Evolutionary conservation across 2,113 vertebrate genomes (phyloP), one percentile per base, ranked within the genome.

Genomic region (Sitta europaea): DNA sequence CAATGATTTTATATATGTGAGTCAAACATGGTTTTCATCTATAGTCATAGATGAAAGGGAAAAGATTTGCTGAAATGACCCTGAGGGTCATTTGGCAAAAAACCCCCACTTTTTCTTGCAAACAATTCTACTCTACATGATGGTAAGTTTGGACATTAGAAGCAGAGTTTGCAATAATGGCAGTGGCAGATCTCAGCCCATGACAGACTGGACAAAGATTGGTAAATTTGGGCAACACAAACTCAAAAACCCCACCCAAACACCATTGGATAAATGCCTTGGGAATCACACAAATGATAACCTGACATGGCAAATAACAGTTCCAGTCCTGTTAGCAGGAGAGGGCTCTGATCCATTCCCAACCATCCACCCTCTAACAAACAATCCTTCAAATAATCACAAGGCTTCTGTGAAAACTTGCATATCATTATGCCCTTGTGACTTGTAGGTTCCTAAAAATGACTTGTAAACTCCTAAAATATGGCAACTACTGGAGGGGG

Each of bases 361-460:
- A 88, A 15, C n/a, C 38, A 63, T 35, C 24, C 22, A 87, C 28
- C 51, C 59, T 80, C 43, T 67, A 61, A 71, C 40, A 88, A 72
- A 42, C 35, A 86, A 74, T 28, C 65, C 67, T 70, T 82, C 80
- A 57, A 65, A 85, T 29, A 61, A 76, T 27, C 73, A 92, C 47
- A 74, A 81, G 47, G 24, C 79, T 59, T 72, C 58, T 42, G 33
- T 62, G 21, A 92, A 81, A 89, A 35, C 42, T 73, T 2, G 0
- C 38, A 47, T 14, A 58, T 20, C 28, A 42, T 66, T 72, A 62
- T 2, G 4, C 16, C 40, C 62, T 94, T 76, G 68, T 43, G 47
- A 28, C 27, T 71, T 12, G 22, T 8, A 51, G 13, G 8, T 59
- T 67, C 29, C 17, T 63, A 81, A 85, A 58, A 63, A n/a, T n/a